Base-by-base conservation (phyloP, 2,113 vertebrate species). In the Caracal caracal region DNA sequence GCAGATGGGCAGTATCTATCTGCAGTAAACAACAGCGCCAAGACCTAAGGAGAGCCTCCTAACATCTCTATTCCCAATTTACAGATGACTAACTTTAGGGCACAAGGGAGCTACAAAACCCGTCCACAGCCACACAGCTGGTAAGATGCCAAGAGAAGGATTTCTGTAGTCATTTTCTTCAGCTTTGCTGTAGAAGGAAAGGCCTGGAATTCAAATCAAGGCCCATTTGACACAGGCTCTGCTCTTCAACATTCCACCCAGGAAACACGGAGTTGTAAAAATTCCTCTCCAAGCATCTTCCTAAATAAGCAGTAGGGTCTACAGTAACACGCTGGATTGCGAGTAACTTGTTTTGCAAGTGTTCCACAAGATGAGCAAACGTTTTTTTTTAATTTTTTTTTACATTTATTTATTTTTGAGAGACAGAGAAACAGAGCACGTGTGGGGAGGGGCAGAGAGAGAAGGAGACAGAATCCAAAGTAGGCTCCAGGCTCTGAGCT, bases 221-320 rank as follows among this genome's bases (percentile, higher is more conserved):
- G 1, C 75, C 93, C 73, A 0, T 9, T 6, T 43, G 66, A 66
- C 63, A 80, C 13, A 61, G 53, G 37, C 63, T 20, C 33, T 2
- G 3, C 13, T 90, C 61, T 76, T 90, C 13, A 78, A 51, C 10
- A 12, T 70, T 68, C 56, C 49, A 40, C 56, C 73, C 22, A 6
- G 0, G 35, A 84, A 90, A 63, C 1, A 20, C 0, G 0, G 13
- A 37, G 63, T 83, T 33, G 75, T 51, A 76, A 87, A 94, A 59
- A 88, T 49, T 47, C 59, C 28, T 93, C 70, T 71, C 70, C 12
- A 22, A 5, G 10, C 47, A 40, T 73, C 65, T 88, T 76, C 66
- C 53, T 53, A 79, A 92, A 66, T 82, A 56, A 89, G 20, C 68
- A 88, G 6, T 47, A 20, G 89, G 28, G 30, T 76, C 76, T 40